Percentiles rank a stretch among this genome's conserved stretches.
Conservation (phyloP, 2,888 invertebrate genomes). For the Corythucha ciliata region DNA sequence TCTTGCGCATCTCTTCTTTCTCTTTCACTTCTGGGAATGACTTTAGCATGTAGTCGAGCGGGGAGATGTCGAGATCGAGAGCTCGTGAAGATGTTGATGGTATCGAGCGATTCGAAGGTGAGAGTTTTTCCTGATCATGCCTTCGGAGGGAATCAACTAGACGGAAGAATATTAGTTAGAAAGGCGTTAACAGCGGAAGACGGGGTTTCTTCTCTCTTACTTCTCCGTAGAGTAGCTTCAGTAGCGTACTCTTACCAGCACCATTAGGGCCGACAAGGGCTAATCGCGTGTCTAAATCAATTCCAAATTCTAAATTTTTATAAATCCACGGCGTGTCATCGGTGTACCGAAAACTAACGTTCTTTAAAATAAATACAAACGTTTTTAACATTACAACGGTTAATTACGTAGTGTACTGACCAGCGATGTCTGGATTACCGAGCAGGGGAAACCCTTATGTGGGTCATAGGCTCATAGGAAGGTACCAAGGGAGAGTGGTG, state of each 20-base stretch:
- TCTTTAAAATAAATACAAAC: constrained; percentile 45
- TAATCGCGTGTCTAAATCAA: constrained; percentile 90
- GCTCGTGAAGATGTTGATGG: constrained; percentile 96
- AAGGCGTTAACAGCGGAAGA: too few species aligned
- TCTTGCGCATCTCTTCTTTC: constrained; percentile 97
- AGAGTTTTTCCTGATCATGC: constrained; percentile 96
- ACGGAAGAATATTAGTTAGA: constrained; percentile 36
- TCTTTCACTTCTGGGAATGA: constrained; percentile 95
- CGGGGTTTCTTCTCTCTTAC: too few species aligned
- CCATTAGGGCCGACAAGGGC: constrained; percentile 98
- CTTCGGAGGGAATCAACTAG: constrained; percentile 81
- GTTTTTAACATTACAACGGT: too few species aligned
- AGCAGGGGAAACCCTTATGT: too few species aligned
- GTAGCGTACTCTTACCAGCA: constrained; percentile 94
- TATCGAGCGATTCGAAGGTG: constrained; percentile 95
- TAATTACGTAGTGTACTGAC: too few species aligned
- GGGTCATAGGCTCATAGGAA: too few species aligned
- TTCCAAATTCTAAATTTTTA: constrained; percentile 95
- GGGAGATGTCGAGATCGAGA: constrained; percentile 90
- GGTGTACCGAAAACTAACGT: constrained; percentile 90
- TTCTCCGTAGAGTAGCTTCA: constrained; percentile 92
- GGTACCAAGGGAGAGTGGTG: too few species aligned
- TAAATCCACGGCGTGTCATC: constrained; percentile 86
- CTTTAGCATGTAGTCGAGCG: constrained; percentile 97
- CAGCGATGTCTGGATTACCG: too few species aligned